A percentile compares a stretch with the other conserved stretches of the same genome.
phyloP scores from a whole-genome alignment of 2,888 invertebrate species.

The Steinernema scapterisci region DNA sequence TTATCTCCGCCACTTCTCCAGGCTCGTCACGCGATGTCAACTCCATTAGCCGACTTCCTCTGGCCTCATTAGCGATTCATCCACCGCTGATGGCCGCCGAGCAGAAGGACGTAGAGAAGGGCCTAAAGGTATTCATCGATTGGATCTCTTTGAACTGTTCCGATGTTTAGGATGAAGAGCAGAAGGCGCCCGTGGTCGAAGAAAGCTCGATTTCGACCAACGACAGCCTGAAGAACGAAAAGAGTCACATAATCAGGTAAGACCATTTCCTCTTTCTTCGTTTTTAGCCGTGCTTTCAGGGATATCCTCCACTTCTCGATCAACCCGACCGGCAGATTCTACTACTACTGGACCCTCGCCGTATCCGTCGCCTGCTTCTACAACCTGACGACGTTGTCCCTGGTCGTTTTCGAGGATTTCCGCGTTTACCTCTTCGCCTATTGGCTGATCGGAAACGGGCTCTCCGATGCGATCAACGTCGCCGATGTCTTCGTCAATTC shows the following conservation, averaged over 20 bases:
- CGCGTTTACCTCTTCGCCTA: slow-evolving; percentile 37
- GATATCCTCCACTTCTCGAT: slow-evolving; percentile 42
- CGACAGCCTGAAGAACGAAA: slow-evolving; percentile 13
- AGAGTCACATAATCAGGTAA: not conserved
- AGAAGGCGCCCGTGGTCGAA: not conserved
- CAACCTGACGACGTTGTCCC: slow-evolving; percentile 85
- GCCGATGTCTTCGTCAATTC: slow-evolving; percentile 58
- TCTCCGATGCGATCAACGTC: slow-evolving; percentile 57
- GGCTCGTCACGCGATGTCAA: not conserved
- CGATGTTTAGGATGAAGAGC: not conserved
- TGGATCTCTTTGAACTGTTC: not conserved
- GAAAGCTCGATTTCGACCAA: slow-evolving; percentile 8
- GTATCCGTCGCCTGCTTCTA: slow-evolving; percentile 86
- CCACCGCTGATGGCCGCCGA: slow-evolving; percentile 1
- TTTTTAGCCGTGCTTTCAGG: slow-evolving; percentile 35
- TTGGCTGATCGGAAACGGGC: slow-evolving; percentile 55
- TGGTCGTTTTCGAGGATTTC: slow-evolving; percentile 85
- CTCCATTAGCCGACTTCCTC: slow-evolving; percentile 29
- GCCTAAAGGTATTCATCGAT: not conserved
- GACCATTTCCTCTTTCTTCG: not conserved
- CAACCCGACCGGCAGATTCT: slow-evolving; percentile 49
- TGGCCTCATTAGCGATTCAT: not conserved
- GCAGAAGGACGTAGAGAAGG: slow-evolving; percentile 8
- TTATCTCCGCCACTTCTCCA: too few species aligned
- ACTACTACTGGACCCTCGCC: slow-evolving; percentile 75